Evolutionary conservation across 2,797 vertebrate genomes (phyloP).

Genomic region (Lophotriccus pileatus): DNA sequence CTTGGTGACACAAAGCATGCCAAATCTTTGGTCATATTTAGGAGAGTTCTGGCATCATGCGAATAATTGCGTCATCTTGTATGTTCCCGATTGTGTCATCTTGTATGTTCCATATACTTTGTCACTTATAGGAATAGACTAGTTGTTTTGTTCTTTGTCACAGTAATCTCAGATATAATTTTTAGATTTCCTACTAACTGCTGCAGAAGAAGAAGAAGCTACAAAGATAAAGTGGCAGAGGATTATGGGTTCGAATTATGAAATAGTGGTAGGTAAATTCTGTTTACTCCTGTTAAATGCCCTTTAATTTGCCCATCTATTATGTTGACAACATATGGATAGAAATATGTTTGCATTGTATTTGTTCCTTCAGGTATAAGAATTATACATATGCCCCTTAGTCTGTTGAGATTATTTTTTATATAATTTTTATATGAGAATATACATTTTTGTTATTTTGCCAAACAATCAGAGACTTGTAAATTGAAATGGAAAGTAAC

Average conservation of each 20-base stretch:
- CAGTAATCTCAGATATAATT: conserved; percentile 17
- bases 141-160: not conserved
- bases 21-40: not conserved
- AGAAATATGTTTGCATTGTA: not conserved
- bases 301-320: not conserved
- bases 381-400: not conserved
- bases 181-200: conserved; percentile 66
- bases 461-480: not conserved
- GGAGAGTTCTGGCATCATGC: not conserved
- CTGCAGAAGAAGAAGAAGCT: conserved; percentile 77
- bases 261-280: conserved; percentile 87
- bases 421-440: not conserved
- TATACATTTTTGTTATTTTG: not conserved
- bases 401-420: not conserved
- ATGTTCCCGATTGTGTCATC: not conserved
- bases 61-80: not conserved
- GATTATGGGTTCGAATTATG: conserved; percentile 86
- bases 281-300: not conserved
- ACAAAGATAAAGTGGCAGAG: conserved; percentile 87
- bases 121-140: not conserved
- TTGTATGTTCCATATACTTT: not conserved
- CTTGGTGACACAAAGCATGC: not conserved
- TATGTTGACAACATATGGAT: not conserved
- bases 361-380: not conserved
- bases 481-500: not conserved